phyloP scores from a whole-genome alignment of 1,140 invertebrate genomes.

The Scaptomyza pallida region DNA sequence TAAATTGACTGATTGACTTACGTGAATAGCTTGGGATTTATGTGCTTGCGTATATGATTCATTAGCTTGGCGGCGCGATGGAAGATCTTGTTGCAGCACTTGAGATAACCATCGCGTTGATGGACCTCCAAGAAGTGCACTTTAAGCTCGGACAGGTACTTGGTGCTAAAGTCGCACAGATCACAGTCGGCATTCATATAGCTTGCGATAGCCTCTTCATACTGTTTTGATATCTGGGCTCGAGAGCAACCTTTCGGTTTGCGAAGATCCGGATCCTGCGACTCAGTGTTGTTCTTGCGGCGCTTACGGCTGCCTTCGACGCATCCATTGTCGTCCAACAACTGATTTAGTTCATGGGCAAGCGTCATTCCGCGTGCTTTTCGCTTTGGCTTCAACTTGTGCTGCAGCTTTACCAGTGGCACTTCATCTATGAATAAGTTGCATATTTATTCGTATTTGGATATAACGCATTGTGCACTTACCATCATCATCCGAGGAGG shows the following conservation, averaged over 20 bases:
- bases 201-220: constrained; percentile 70
- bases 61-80: constrained; percentile 66
- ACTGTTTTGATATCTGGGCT: constrained; percentile 61
- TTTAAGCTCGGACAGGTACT: constrained; percentile 65
- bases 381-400: constrained; percentile 56
- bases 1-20: constrained; percentile 23
- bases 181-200: constrained; percentile 76
- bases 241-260: constrained; percentile 71
- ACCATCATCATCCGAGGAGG: constrained; percentile 28
- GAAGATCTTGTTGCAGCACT: constrained; percentile 74
- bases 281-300: constrained; percentile 24
- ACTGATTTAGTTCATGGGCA: constrained; percentile 50
- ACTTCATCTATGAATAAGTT: constrained; percentile 46
- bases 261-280: constrained; percentile 53
- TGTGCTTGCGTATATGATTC: constrained; percentile 76
- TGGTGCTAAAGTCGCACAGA: constrained; percentile 61
- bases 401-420: constrained; percentile 56
- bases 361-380: constrained; percentile 10
- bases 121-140: constrained; percentile 67
- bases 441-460: no score
- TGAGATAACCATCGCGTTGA: constrained; percentile 69
- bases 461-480: not conserved
- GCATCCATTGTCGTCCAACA: constrained; percentile 32
- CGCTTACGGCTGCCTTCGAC: constrained; percentile 13
- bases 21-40: constrained; percentile 78